phyloP scores from a whole-genome alignment of 2,797 vertebrate genomes.

The Pyrrhura leucotis region DNA sequence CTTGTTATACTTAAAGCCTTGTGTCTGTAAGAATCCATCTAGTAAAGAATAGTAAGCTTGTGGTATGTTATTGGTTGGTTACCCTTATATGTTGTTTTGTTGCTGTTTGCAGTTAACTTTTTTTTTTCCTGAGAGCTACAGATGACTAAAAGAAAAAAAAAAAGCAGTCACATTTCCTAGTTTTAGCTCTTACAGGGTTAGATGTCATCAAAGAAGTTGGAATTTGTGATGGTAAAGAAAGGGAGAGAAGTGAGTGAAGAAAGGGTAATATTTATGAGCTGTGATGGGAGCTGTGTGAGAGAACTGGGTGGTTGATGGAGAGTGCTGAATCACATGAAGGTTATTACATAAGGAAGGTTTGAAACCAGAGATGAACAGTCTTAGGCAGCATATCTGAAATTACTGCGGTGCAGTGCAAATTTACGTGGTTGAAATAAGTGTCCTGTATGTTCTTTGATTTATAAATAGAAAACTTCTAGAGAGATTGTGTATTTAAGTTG shows the following conservation, averaged over 20 bases:
- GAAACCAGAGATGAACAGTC: not conserved
- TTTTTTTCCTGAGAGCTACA: not conserved
- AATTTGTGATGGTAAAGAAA: not conserved
- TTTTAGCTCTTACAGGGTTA: not conserved
- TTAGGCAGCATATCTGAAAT: not conserved
- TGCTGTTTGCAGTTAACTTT: not conserved
- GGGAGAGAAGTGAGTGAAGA: slow-evolving; percentile 8
- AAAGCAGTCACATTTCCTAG: not conserved
- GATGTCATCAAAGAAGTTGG: not conserved
- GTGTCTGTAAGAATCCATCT: not conserved
- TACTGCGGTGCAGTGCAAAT: not conserved
- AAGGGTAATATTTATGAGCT: not conserved
- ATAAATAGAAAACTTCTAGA: not conserved
- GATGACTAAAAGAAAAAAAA: not conserved
- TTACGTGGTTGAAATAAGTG: not conserved
- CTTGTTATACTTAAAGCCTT: not conserved
- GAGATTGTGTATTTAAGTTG: not conserved
- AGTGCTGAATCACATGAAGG: slow-evolving; percentile 9
- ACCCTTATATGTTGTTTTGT: not conserved
- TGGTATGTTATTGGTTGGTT: not conserved
- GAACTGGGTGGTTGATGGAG: not conserved
- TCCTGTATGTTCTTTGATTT: not conserved
- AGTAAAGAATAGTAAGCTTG: not conserved
- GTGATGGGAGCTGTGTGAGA: not conserved
- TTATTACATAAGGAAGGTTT: slow-evolving; percentile 28